These are phyloP conservation scores for Apogon talboti DNA, from an alignment of 2,797 vertebrate species.

Conservation along the genomic window DNA sequence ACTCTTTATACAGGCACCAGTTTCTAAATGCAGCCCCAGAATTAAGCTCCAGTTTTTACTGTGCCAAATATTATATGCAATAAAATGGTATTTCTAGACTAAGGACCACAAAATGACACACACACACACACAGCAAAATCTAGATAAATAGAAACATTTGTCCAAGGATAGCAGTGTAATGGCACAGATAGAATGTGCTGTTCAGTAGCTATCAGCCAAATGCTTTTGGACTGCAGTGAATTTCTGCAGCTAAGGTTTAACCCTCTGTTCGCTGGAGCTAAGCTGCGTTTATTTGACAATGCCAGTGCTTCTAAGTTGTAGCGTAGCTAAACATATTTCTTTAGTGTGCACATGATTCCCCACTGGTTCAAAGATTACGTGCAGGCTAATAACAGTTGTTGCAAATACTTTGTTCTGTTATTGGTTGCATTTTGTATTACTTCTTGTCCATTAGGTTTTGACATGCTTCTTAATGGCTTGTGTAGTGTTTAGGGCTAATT, in stretches of 20 bases:
- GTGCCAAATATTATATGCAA: constrained; percentile 93
- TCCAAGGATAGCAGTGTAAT: constrained; percentile 71
- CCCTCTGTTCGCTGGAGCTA: constrained; percentile 79
- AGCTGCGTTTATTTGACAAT: constrained; percentile 75
- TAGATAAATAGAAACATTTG: constrained; percentile 68
- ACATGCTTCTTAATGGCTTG: constrained; percentile 83
- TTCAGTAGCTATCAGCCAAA: constrained; percentile 86
- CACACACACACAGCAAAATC: constrained; percentile 59
- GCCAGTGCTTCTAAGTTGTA: constrained; percentile 76
- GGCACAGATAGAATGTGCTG: constrained; percentile 82
- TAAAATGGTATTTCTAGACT: constrained; percentile 82
- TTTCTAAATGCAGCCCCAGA: constrained; percentile 87
- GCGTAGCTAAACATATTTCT: constrained; percentile 75
- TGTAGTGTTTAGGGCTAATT: constrained; percentile 87
- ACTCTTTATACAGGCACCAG: constrained; percentile 83
- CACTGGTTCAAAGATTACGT: constrained; percentile 67
- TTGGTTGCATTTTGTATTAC: constrained; percentile 76
- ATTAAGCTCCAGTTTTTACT: constrained; percentile 88
- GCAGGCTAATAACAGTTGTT: constrained; percentile 72
- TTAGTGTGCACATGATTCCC: constrained; percentile 70
- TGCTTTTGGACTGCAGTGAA: constrained; percentile 89
- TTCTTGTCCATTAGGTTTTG: constrained; percentile 70
- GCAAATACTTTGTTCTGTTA: constrained; percentile 73
- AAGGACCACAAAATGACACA: constrained; percentile 66
- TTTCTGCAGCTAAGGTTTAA: constrained; percentile 89